These are phyloP conservation scores for Phortica magna DNA, from an alignment of 2,888 invertebrate species.

Conservation along the genomic window DNA sequence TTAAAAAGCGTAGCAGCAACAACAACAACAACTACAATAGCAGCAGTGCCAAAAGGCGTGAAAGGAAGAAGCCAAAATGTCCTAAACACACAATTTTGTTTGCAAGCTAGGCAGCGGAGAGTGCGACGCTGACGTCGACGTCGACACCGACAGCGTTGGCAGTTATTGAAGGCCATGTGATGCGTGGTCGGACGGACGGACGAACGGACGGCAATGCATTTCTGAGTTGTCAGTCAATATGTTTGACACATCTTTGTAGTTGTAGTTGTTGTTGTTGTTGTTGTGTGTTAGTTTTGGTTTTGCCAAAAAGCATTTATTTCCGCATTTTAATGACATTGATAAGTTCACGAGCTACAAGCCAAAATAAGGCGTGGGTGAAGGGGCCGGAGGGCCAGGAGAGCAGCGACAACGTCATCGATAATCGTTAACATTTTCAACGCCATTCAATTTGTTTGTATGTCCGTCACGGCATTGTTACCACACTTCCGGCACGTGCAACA, in stretches of 20 bases:
- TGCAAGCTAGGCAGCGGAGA: conserved; percentile 46
- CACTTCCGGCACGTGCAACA: neutral
- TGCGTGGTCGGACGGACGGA: no score
- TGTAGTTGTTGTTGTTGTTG: no score
- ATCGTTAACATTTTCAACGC: conserved; percentile 60
- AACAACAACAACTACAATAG: neutral
- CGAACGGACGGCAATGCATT: no score
- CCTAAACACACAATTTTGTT: conserved; percentile 48
- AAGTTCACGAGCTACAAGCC: no score
- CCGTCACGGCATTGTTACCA: conserved; percentile 41
- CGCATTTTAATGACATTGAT: no score
- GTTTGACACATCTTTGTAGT: no score
- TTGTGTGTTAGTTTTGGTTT: no score
- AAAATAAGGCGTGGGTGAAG: no score
- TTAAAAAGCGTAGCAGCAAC: conserved; percentile 53
- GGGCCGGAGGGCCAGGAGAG: no score
- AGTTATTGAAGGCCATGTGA: no score
- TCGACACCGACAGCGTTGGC: conserved; percentile 41
- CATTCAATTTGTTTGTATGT: conserved; percentile 65
- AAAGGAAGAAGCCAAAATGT: neutral
- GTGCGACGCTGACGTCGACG: conserved; percentile 38
- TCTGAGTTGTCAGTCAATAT: no score
- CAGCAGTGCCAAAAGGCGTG: neutral
- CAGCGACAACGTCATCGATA: neutral
- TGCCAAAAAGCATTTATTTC: no score